Evolutionary conservation across 1,140 invertebrate genomes (phyloP), one percentile per base, ranked within the genome.

Genomic region (Camponotus floridanus): DNA sequence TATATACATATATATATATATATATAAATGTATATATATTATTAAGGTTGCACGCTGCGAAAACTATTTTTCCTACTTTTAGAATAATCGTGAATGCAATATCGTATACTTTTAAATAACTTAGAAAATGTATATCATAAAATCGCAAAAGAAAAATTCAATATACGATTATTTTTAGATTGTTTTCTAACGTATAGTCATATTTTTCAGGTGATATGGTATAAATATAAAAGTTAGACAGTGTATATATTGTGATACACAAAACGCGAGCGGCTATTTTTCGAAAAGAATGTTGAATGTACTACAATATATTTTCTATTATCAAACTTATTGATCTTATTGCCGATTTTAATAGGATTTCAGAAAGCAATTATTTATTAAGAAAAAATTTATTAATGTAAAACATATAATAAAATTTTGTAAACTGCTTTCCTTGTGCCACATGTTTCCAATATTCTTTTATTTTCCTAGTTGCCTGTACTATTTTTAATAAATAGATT

Each of bases 31-130:
- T 67, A 68, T 21, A 68, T 68, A 67, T 67, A 36, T 79, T 36
- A 51, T 26, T 39, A 55, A 33, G 3, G 11, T 68, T 79, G 2
- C 9, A 31, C 1, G 48, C 21, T 67, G 61, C 55, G 67, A 36
- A 79, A 67, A 79, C 4, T 79, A 67, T 65, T 79, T 79, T 65
- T 65, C n/a, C 3, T n/a, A 36, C 8, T 39, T 39, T 51, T 79
- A 67, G 13, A 33, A 65, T 48, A 3, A 48, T 45, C 1, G 4
- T 9, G 8, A 3, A 15, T 13, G n/a, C 36, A 15, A 26, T 31
- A 21, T 6, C n/a, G 39, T 4, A 62, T 15, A 62, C 45, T 62
- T 62, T 3, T 76, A 57, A 55, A 9, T n/a, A 8, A 31, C 5
- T 57, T 73, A 62, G 5, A 45, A 76, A 76, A 76, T 61, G 45